Base-by-base conservation (phyloP, 1,140 invertebrate genomes). In the Matsumurasca onukii region DNA sequence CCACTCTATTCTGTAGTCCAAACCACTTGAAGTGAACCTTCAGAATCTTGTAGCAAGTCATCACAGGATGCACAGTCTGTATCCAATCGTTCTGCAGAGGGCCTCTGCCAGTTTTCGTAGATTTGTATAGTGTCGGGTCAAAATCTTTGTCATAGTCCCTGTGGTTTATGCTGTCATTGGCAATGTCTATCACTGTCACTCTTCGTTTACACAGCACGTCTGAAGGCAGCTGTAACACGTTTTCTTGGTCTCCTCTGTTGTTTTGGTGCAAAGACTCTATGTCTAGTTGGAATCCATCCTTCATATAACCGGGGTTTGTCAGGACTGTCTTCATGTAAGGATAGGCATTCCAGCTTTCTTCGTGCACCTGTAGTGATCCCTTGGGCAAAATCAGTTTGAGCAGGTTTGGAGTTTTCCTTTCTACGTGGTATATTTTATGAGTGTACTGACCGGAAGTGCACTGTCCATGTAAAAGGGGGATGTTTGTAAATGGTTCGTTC, bases 341-440 rank as follows among this genome's bases (percentile, higher is more conserved):
- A 84, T 99, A 99, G 31, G 96, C 94, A 84, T 99, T 99, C 97
- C 97, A 99, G 2, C 96, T 95, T 82, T 98, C 95, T 79, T 99
- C 98, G 78, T 98, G 94, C 0, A 96, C 95, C 66, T 93, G 93
- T 52, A 98, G 81, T 17, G 95, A 95, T 55, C 94, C 95, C 80
- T 98, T 98, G 22, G 97, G 97, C 61, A 99, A 81, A 49, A 99
- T 85, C 75, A 93, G 92, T 79, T 92, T 90, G 70, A 96, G 88
- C 89, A 90, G 92, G 61, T 86, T 90, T 55, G 98, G 97, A 73
- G 99, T 82, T 83, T 98, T 95, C 76, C 92, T 95, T 25, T 94
- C 96, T 71, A 99, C 91, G 80, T 99, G 96, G 80, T 98, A 99
- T 68, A 99, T 92, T 84, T 99, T 99, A 75, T 91, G 91, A 15